Base-by-base conservation (phyloP, 2,888 invertebrate species). In the Dioctria linearis region DNA sequence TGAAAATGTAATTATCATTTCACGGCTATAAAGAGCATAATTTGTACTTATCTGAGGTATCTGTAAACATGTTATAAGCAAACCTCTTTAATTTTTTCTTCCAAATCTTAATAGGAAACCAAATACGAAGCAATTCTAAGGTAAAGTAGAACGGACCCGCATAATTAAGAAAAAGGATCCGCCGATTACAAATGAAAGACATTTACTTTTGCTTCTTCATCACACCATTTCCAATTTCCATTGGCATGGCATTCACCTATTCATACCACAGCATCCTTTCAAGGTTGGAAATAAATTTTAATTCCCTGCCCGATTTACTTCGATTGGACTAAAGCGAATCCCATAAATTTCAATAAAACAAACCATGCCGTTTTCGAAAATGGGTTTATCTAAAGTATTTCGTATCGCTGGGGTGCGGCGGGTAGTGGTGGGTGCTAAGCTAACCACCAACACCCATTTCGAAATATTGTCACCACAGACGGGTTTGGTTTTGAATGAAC, bases 331-430 rank as follows among this genome's bases (percentile, higher is more conserved):
- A 79, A 79, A 57, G 66, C 46, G 67, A 79, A 57, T 25, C 46
- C 66, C 57, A 79, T 79, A 69, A 79, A 79, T 79, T 67, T 79
- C 79, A 79, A 67, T 79, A 79, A 79, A 54, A 46, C 51, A 8
- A 51, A 65, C 54, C 39, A 79, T 57, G 57, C 42, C 67, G 67
- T 67, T 79, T 49, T 40, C 49, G 66, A 66, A 79, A 79, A 25
- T 79, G 67, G 67, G 42, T 79, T 79, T 79, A 67, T 78, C 78
- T 78, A 65, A 46, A 54, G n/a, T 37, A 71, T 71, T 51, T 46
- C 39, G 51, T 51, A 25, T 51, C 37, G 51, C 2, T 11, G 51
- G 51, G 2, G 11, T 51, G 6, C 2, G 11, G 51, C 8, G 8
- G 11, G 51, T 51, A 51, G 11, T 51, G 8, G 11, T 11, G 51